Evolutionary conservation across 2,113 vertebrate genomes (phyloP).

Genomic region (Mungos mungo): DNA sequence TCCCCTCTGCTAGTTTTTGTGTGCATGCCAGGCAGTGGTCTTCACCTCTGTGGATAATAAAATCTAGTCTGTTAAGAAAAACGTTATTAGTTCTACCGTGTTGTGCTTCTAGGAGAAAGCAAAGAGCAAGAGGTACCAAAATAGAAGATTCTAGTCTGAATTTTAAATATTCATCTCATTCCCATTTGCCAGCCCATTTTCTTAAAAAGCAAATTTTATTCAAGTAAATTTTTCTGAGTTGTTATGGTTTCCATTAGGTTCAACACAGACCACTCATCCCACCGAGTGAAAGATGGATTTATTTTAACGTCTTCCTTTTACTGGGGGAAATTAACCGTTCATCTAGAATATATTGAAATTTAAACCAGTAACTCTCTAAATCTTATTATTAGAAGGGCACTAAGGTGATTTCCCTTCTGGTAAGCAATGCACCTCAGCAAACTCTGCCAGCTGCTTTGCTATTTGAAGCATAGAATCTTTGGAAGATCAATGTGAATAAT

Average conservation of each 20-base stretch:
- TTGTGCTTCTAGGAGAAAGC: background rate
- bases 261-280: background rate
- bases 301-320: slow-evolving; percentile 30
- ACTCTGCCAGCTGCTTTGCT: background rate
- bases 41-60: background rate
- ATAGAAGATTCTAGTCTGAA: background rate
- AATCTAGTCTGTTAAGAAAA: background rate
- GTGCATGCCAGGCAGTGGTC: background rate
- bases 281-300: background rate
- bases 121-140: background rate
- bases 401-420: background rate
- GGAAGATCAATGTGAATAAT: slow-evolving; percentile 39
- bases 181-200: background rate
- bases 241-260: background rate
- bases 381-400: background rate
- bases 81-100: background rate
- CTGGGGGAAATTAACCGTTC: background rate
- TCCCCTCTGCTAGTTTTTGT: background rate
- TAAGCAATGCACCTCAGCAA: background rate
- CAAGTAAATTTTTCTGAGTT: background rate
- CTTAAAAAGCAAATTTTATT: slow-evolving; percentile 7
- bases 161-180: background rate
- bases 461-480: background rate
- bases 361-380: background rate
- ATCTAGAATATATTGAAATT: background rate